Evolutionary conservation across 1,140 invertebrate genomes (phyloP).

Genomic region (roundworm (Caenorhabditis elegans)): WBcel235 BX284606.5:12627001-12627500

Average conservation of each 20-base stretch:
- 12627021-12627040: constrained; percentile 73
- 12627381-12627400: background rate
- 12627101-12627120: constrained; percentile 41
- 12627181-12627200: constrained; percentile 32
- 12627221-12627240: constrained; percentile 26
- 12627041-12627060: background rate
- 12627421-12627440: background rate
- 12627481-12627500: constrained; percentile 71
- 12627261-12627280: background rate
- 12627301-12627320: background rate
- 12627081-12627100: background rate
- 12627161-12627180: constrained; percentile 52
- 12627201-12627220: constrained; percentile 17
- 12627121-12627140: constrained; percentile 52
- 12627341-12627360: background rate
- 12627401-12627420: too few species aligned
- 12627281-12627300: background rate
- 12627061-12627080: too few species aligned
- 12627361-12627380: background rate
- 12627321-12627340: background rate
- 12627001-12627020: constrained; percentile 77
- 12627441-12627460: constrained; percentile 70
- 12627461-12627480: constrained; percentile 72
- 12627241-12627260: constrained; percentile 53
- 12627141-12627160: constrained; percentile 50